phyloP scores from a whole-genome alignment of 2,113 vertebrate genomes.

The Rhinichthys klamathensis region DNA sequence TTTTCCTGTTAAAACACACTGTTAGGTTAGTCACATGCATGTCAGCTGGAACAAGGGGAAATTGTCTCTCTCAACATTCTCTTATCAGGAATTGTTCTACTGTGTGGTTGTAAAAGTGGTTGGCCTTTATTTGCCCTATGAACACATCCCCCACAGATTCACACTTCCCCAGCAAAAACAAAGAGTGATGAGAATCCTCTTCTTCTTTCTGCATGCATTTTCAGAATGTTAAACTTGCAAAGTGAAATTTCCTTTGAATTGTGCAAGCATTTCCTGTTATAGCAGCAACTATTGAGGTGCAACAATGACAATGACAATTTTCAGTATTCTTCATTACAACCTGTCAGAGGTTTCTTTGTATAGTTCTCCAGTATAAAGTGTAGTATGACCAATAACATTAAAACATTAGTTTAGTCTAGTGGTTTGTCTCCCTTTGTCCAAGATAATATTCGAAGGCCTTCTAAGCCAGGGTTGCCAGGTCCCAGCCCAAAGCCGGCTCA shows the following conservation, averaged over 20 bases:
- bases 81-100: constrained; percentile 48
- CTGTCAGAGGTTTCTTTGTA: constrained; percentile 11
- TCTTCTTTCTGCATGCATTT: neutral
- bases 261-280: neutral
- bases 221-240: constrained; percentile 4
- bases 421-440: neutral
- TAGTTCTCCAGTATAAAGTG: neutral
- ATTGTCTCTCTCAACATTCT: constrained; percentile 36
- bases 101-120: constrained; percentile 20
- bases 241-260: neutral
- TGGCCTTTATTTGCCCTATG: constrained; percentile 18
- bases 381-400: neutral
- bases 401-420: neutral
- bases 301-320: neutral
- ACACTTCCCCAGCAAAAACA: neutral
- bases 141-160: constrained; percentile 14
- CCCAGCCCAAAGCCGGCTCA: too few relatives aligned
- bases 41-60: constrained; percentile 43
- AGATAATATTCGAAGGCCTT: neutral
- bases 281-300: neutral
- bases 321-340: neutral
- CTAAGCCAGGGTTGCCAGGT: neutral
- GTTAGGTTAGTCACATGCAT: constrained; percentile 43
- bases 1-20: neutral
- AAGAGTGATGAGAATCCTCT: neutral